Evolutionary conservation across 2,888 invertebrate genomes (phyloP).

Genomic region (Cephus runcator): DNA sequence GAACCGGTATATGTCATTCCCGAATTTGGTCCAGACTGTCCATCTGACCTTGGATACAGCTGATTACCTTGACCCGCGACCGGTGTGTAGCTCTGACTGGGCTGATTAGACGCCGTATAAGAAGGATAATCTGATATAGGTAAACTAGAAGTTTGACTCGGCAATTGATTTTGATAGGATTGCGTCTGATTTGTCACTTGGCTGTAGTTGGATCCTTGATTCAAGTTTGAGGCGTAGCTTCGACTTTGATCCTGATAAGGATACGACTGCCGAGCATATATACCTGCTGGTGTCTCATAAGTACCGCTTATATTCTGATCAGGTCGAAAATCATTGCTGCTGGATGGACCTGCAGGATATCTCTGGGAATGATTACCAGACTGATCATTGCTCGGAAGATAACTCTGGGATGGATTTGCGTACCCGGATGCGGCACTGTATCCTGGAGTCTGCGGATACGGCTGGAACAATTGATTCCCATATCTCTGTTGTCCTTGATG

Average conservation of each 20-base stretch:
- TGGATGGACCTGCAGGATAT: slow-evolving; percentile 26
- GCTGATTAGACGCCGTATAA: slow-evolving; percentile 45
- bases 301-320: slow-evolving; percentile 48
- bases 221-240: slow-evolving; percentile 48
- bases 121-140: slow-evolving; percentile 49
- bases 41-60: slow-evolving; percentile 47
- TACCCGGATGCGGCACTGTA: slow-evolving; percentile 39
- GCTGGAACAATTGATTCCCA: slow-evolving; percentile 49
- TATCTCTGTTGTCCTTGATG: slow-evolving; percentile 53
- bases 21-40: slow-evolving; percentile 42
- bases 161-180: slow-evolving; percentile 32
- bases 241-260: slow-evolving; percentile 54
- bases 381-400: slow-evolving; percentile 41
- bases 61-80: slow-evolving; percentile 46
- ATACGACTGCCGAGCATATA: slow-evolving; percentile 51
- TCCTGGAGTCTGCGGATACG: slow-evolving; percentile 48
- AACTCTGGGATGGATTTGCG: slow-evolving; percentile 39
- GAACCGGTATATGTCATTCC: slow-evolving; percentile 37
- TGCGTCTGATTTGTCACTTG: slow-evolving; percentile 47
- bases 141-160: slow-evolving; percentile 46
- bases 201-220: slow-evolving; percentile 50
- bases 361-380: slow-evolving; percentile 30
- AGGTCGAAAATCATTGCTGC: slow-evolving; percentile 42
- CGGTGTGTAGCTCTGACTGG: slow-evolving; percentile 43
- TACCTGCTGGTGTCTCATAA: slow-evolving; percentile 47